These are phyloP conservation scores for Spodoptera picta DNA, from an alignment of 2,888 invertebrate genomes.

Conservation along the genomic window DNA sequence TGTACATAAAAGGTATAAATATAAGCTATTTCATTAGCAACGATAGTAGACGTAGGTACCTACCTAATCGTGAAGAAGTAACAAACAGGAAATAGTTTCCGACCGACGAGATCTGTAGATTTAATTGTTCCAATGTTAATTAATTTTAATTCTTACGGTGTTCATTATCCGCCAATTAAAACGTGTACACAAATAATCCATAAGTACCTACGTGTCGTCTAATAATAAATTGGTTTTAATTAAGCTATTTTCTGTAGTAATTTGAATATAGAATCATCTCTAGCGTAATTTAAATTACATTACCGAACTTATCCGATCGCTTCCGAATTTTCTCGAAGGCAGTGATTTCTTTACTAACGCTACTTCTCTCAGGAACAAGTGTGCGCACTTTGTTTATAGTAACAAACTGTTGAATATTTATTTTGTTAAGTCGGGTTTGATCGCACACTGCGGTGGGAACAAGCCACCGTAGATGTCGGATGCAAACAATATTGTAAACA, in stretches of 20 bases:
- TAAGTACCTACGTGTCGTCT: not conserved
- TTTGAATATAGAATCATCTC: not conserved
- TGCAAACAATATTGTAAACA: constrained; percentile 69
- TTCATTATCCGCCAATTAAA: constrained; percentile 48
- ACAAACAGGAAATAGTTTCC: constrained; percentile 58
- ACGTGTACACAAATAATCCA: constrained; percentile 7
- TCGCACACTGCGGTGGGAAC: constrained; percentile 85
- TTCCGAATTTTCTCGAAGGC: constrained; percentile 1
- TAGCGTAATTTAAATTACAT: not conserved
- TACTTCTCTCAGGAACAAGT: constrained; percentile 73
- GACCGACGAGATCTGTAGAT: constrained; percentile 45
- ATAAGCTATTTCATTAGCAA: constrained; percentile 49
- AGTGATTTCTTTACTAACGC: constrained; percentile 56
- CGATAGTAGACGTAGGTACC: constrained; percentile 38
- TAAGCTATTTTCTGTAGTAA: too few relatives aligned
- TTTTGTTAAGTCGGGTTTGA: constrained; percentile 83
- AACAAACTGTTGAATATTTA: constrained; percentile 86
- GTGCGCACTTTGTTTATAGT: constrained; percentile 81
- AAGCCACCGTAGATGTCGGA: constrained; percentile 57
- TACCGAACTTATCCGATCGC: not conserved
- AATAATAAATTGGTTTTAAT: too few relatives aligned
- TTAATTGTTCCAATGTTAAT: constrained; percentile 55
- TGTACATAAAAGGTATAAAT: constrained; percentile 42
- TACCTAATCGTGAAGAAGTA: constrained; percentile 51
- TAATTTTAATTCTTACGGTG: constrained; percentile 45